phyloP scores from a whole-genome alignment of 2,113 vertebrate genomes.

The Platichthys stellatus region DNA sequence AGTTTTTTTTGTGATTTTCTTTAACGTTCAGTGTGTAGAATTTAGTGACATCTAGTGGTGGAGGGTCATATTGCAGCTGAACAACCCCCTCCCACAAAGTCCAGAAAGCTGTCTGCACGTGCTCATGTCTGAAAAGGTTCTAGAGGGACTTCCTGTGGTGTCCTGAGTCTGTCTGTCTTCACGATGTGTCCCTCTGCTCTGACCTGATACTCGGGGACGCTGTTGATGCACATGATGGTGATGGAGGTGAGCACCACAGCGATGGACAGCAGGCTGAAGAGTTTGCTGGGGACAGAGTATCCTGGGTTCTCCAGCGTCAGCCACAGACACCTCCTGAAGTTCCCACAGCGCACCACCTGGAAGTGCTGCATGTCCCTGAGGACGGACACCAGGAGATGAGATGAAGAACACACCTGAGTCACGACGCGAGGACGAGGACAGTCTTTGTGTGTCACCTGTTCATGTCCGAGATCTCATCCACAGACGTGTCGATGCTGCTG shows the following conservation, averaged over 20 bases:
- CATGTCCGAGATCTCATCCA: constrained; percentile 94
- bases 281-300: constrained; percentile 96
- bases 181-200: background rate
- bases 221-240: constrained; percentile 95
- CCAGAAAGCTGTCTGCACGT: too few species aligned
- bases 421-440: background rate
- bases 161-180: background rate
- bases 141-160: too few species aligned
- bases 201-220: constrained; percentile 92
- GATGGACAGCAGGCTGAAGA: constrained; percentile 96
- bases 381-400: background rate
- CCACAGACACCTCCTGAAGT: constrained; percentile 90
- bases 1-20: too few species aligned
- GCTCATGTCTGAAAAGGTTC: too few species aligned
- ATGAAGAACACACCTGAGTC: background rate
- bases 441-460: constrained; percentile 79
- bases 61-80: too few species aligned
- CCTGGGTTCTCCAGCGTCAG: constrained; percentile 97
- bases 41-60: too few species aligned
- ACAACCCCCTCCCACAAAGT: too few species aligned
- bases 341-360: constrained; percentile 87
- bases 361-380: constrained; percentile 88
- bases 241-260: constrained; percentile 93
- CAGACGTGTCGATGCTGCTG: constrained; percentile 93
- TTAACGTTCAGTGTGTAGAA: too few species aligned